Conservation (phyloP, 2,888 invertebrate species). For the Ormia ochracea region DNA sequence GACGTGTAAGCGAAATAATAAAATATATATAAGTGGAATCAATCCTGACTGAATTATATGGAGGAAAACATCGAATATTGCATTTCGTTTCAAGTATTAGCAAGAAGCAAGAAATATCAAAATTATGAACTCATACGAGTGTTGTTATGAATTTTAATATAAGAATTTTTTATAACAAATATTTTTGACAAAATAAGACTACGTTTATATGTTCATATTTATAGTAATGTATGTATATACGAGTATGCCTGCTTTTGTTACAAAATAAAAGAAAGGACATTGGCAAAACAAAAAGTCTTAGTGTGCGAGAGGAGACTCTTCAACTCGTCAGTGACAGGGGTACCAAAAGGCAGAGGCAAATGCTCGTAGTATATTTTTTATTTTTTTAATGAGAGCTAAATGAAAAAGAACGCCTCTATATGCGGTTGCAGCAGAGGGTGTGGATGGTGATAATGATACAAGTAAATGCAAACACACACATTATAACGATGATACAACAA, state of each 20-base stretch:
- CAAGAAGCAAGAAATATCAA: conserved; percentile 60
- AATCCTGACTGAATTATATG: conserved; percentile 17
- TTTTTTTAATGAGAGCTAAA: conserved; percentile 32
- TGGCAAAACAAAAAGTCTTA: conserved; percentile 40
- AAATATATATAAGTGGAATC: background rate
- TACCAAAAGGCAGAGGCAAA: background rate
- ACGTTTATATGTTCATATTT: background rate
- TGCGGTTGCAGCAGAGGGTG: conserved; percentile 2
- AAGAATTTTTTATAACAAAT: background rate
- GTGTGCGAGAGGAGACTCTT: conserved; percentile 3
- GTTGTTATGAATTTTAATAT: conserved; percentile 75
- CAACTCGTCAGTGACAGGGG: background rate
- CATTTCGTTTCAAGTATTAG: conserved; percentile 33
- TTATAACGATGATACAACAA: conserved; percentile 28
- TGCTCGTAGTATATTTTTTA: conserved; percentile 15
- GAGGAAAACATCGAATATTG: conserved; percentile 7
- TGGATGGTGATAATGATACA: conserved; percentile 19
- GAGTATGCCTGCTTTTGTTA: background rate
- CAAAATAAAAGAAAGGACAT: background rate
- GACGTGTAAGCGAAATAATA: background rate
- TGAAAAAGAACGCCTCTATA: conserved; percentile 38
- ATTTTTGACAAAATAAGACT: background rate
- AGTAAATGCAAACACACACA: conserved; percentile 10
- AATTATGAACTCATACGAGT: conserved; percentile 73
- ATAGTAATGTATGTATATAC: background rate